A percentile compares a stretch with the other conserved stretches of the same genome.
These are phyloP conservation scores for Sakesphorus luctuosus DNA, from an alignment of 2,113 vertebrate genomes.

Conservation along the genomic window DNA sequence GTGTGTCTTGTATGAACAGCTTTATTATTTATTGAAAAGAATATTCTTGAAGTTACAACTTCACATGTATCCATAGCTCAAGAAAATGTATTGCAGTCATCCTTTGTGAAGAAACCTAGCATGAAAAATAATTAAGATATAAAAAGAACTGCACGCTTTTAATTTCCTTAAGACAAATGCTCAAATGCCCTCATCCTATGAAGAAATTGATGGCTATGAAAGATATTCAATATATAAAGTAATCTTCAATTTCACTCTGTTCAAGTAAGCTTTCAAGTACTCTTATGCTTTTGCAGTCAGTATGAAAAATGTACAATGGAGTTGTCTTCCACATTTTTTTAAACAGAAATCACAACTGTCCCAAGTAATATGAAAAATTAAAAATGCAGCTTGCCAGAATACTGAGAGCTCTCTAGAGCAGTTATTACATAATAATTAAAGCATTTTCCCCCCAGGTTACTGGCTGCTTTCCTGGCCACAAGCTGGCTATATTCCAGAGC, in stretches of 20 bases:
- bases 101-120: neutral
- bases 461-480: conserved; percentile 54
- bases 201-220: neutral
- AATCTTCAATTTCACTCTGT: neutral
- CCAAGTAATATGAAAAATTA: neutral
- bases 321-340: neutral
- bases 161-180: neutral
- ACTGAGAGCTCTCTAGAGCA: neutral
- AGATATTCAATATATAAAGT: neutral
- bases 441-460: conserved; percentile 8
- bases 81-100: neutral
- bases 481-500: conserved; percentile 12
- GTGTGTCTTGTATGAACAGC: neutral
- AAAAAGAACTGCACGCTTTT: neutral
- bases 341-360: neutral
- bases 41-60: neutral
- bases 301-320: neutral
- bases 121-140: neutral
- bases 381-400: neutral
- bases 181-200: neutral
- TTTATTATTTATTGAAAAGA: neutral
- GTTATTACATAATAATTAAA: conserved; percentile 42
- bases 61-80: neutral
- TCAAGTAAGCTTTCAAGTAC: neutral
- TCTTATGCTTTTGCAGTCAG: neutral